phyloP scores from a whole-genome alignment of 2,113 vertebrate genomes.

The Tragelaphus scriptus region DNA sequence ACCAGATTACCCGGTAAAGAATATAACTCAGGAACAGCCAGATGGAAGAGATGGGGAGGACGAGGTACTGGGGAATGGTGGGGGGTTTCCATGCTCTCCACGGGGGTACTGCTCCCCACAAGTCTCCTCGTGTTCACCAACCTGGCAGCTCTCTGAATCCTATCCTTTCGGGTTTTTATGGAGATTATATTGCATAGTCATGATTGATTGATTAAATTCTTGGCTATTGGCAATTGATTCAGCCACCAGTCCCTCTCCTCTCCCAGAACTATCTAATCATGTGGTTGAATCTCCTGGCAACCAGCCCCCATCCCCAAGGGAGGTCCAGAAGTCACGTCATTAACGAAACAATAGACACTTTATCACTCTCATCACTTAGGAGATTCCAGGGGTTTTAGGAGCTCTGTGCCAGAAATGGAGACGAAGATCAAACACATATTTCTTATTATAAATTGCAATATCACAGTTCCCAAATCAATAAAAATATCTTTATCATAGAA shows the following conservation, averaged over 20 bases:
- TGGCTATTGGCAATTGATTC: background rate
- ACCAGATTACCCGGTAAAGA: background rate
- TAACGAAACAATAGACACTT: background rate
- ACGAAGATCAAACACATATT: background rate
- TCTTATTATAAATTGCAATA: background rate
- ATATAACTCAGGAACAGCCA: background rate
- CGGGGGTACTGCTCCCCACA: background rate
- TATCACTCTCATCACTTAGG: background rate
- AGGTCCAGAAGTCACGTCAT: background rate
- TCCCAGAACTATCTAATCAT: background rate
- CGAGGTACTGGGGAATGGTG: background rate
- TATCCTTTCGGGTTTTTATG: background rate
- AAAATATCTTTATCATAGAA: background rate
- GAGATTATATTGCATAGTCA: background rate
- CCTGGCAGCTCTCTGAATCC: background rate
- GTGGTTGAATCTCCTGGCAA: background rate
- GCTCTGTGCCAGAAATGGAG: background rate
- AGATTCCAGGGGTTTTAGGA: background rate
- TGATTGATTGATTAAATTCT: background rate
- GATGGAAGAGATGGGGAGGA: background rate
- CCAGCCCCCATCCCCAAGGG: background rate
- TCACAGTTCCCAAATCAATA: background rate
- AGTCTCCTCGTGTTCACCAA: background rate
- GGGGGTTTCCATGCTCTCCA: background rate
- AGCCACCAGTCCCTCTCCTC: background rate